These are phyloP conservation scores for Linyphia triangularis DNA, from an alignment of 2,888 invertebrate species.

Conservation along the genomic window DNA sequence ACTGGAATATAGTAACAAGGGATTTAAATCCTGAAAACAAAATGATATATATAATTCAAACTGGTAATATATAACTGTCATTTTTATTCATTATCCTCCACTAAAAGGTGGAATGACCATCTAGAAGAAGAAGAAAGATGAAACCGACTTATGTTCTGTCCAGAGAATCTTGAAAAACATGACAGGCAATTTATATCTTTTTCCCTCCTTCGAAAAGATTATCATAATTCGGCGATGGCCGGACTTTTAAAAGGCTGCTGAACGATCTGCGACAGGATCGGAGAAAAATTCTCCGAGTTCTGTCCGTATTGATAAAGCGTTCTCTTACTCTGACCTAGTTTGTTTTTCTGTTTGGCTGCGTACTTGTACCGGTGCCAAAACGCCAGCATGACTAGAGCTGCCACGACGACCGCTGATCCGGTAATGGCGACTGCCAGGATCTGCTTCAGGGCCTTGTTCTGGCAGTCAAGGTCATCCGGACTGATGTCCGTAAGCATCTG, in stretches of 20 bases:
- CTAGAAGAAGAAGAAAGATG: conserved; percentile 56
- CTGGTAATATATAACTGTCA: conserved; percentile 26
- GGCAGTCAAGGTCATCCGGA: conserved; percentile 74
- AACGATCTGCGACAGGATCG: conserved; percentile 69
- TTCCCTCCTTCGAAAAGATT: conserved; percentile 26
- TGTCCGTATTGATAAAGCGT: conserved; percentile 73
- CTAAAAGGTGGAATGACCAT: conserved; percentile 24
- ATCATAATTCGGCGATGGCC: conserved; percentile 73
- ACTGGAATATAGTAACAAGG: conserved; percentile 47
- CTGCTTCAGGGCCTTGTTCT: conserved; percentile 60
- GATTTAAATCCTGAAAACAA: conserved; percentile 49
- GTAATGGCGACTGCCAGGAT: conserved; percentile 65
- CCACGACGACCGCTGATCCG: conserved; percentile 60
- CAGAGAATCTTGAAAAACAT: conserved; percentile 41
- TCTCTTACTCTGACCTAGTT: conserved; percentile 69
- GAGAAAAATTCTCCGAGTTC: conserved; percentile 71
- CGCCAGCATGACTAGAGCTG: conserved; percentile 40
- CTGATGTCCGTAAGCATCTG: conserved; percentile 67
- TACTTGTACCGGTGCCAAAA: conserved; percentile 72
- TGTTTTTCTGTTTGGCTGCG: conserved; percentile 69
- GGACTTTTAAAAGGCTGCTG: conserved; percentile 70
- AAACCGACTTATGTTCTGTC: not conserved
- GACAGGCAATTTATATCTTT: conserved; percentile 59
- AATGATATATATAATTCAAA: conserved; percentile 23
- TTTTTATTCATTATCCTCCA: conserved; percentile 13